Evolutionary conservation across 2,888 invertebrate species (phyloP), one percentile per base, ranked within the genome.

Genomic region (Axea sp.): DNA sequence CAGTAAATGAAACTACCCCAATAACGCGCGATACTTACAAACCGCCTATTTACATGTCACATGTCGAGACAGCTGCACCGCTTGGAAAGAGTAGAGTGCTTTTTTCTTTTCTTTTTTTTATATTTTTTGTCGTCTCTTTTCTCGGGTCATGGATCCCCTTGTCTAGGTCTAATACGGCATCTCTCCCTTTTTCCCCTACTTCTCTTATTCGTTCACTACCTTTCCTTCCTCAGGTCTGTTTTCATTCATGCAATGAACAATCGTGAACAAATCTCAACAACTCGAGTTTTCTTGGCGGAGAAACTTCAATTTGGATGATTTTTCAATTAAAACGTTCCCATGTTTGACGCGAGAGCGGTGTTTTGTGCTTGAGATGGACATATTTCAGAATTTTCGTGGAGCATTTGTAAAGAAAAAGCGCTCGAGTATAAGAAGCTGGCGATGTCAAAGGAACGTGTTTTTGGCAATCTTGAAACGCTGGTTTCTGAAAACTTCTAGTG

Each of bases 121-220:
- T 24, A 51, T 49, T 24, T 33, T 49, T 64, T 64, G 41, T 62
- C 41, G 28, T 24, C 62, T 49, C 31, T 33, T 49, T 64, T 64
- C 51, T 64, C 65, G 47, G 55, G 55, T 65, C 55, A 65, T 47
- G 57, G 41, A 67, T 47, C 55, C 57, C 57, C 67, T 68, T 49
- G 57, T 68, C 67, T 68, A 59, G 49, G 31, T 14, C 49, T 47
- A 47, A 33, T 68, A 57, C 41, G 30, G 59, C 49, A 47, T 31
- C 11, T 15, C 19, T 15, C 15, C 5, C 14, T 7, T 28, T 9
- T 7, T 4, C 30, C 35, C 5, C 7, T 6, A 12, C 3, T n/a
- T n/a, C 17, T 7, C 31, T 5, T 35, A 15, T 9, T 14, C 41
- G 15, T 7, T 22, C 24, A 11, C 31, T 17, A 30, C 15, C 57